Base-by-base conservation (phyloP, 1,140 invertebrate species). In the Listronotus bonariensis region DNA sequence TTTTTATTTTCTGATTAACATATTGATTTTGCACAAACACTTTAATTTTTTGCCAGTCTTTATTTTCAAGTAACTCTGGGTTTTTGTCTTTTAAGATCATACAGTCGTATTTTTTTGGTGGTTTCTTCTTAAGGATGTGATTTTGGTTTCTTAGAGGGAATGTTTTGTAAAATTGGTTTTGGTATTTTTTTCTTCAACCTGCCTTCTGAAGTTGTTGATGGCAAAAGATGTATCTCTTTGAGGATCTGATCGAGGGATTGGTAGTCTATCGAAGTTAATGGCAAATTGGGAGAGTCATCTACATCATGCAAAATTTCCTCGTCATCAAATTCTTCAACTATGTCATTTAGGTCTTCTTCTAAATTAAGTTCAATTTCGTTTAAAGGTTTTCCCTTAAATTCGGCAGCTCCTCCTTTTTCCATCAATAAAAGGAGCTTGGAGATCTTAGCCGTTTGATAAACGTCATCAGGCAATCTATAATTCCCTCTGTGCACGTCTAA, bases 391-490 rank as follows among this genome's bases (percentile, higher is more conserved):
- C 70, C 74, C 72, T 65, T 74, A 52, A 51, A 76, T 49, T 61
- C n/a, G 15, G 70, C 57, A 45, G 71, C 72, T 68, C 72, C 60
- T 11, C 74, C 75, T 67, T 71, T 67, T 68, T 78, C 75, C 71
- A 74, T 75, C 9, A 77, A 58, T 6, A 76, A 41, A 6, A 78
- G 62, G 6, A 78, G 65, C 61, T 77, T 77, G 0, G 72, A 73
- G 46, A 74, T 67, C 67, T 72, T 75, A 10, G 71, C 70, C 0
- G 64, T 73, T 62, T 72, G 72, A 46, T 69, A 74, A 20, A 72
- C 17, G 42, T 74, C 72, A 54, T 74, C 51, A 10, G 74, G 67
- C 53, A 75, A 40, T 53, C 71, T 63, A 64, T 67, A 70, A 11
- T 40, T 56, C 12, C 52, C 53, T 38, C 48, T 51, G 53, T 73